phyloP scores from a whole-genome alignment of 2,113 vertebrate species.

The Pelecanus crispus region DNA sequence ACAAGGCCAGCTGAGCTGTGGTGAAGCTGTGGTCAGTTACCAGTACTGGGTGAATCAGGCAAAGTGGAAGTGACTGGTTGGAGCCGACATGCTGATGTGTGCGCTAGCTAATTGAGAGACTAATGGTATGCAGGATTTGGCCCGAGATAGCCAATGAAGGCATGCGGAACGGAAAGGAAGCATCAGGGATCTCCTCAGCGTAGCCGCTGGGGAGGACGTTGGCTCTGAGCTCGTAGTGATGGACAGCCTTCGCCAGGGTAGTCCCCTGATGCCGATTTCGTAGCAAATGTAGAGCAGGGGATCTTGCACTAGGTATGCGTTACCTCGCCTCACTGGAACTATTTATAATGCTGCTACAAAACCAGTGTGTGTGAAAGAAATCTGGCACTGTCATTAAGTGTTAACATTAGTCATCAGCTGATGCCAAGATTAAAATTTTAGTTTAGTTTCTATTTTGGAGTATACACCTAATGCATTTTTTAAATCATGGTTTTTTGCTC shows the following conservation, averaged over 20 bases:
- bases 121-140: background rate
- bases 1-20: background rate
- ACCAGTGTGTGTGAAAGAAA: background rate
- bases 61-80: background rate
- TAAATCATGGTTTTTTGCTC: background rate
- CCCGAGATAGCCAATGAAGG: background rate
- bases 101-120: background rate
- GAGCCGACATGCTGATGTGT: background rate
- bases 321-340: background rate
- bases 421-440: background rate
- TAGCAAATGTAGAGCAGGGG: background rate
- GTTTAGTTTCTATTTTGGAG: background rate
- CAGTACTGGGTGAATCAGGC: background rate
- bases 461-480: background rate
- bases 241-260: background rate
- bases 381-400: background rate
- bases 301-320: background rate
- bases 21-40: background rate
- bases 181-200: background rate
- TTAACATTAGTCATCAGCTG: background rate
- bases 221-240: background rate
- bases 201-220: background rate
- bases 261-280: background rate
- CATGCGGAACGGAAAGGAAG: background rate
- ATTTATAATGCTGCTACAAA: background rate